Base-by-base conservation (phyloP, 2,797 vertebrate genomes). In the Sibirionetta formosa region DNA sequence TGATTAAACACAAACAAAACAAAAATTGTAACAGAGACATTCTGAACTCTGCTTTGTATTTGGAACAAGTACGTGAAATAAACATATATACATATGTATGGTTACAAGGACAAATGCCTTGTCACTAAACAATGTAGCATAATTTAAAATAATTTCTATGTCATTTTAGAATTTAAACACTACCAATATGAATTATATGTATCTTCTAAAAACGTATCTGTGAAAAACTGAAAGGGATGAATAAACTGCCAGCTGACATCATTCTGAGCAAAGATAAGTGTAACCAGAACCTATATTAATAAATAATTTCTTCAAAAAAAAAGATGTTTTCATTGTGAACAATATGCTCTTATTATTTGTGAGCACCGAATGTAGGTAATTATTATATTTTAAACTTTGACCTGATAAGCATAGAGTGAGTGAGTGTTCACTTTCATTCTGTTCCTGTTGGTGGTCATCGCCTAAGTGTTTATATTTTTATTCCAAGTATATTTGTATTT, bases 1-100 rank as follows among this genome's bases (percentile, higher is more conserved):
- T 89, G 5, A 77, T 58, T 19, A 90, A 71, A 73, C 38, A 85
- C 13, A n/a, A 78, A 65, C 8, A 86, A 84, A 73, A 88, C 22
- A 5, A 50, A 82, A 86, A 79, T 8, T 61, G 46, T 33, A 57
- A 88, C 75, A 86, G 46, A 70, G 40, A 23, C 93, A 33, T 82
- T 89, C 79, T 66, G 80, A 89, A 53, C 4, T 5, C 48, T 69
- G 50, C 10, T 51, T 70, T 88, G 35, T 60, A 58, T 78, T 83
- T 73, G 60, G n/a, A 90, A 83, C 11, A 64, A 96, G 73, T 68
- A 75, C 13, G 46, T 93, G 50, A 88, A 53, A 88, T 48, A 75
- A 84, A 61, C 83, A 44, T 48, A 61, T 57, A 42, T 7, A 60
- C 11, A 50, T 50, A 54, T 51, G 69, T 58, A 50, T 16, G 19